phyloP scores from a whole-genome alignment of 2,888 invertebrate species.

The Scaptomyza cyrtandrae region DNA sequence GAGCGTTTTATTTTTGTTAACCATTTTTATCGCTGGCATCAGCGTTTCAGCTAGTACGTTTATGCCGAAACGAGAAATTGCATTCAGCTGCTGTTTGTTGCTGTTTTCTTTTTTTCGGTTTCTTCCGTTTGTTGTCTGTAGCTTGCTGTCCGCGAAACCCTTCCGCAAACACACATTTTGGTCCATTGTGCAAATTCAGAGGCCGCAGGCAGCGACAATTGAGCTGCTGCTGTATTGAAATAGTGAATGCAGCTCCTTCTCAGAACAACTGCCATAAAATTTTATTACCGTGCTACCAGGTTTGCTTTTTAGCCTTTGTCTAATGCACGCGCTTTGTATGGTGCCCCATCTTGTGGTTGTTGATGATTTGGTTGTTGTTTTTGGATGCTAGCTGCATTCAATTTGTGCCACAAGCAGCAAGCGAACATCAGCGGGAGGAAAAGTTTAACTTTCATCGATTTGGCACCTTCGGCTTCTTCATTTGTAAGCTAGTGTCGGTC shows the following conservation, averaged over 20 bases:
- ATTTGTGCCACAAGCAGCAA: not conserved
- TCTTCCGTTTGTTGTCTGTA: slow-evolving; percentile 1
- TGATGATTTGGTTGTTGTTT: not conserved
- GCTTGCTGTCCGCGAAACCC: slow-evolving; percentile 31
- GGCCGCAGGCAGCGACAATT: slow-evolving; percentile 34
- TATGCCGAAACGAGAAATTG: slow-evolving; percentile 56
- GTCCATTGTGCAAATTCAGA: slow-evolving; percentile 48
- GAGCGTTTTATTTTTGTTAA: slow-evolving; percentile 35
- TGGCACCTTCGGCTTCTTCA: slow-evolving; percentile 59
- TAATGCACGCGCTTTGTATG: slow-evolving; percentile 48
- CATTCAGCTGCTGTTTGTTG: slow-evolving; percentile 31
- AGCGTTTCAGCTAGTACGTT: slow-evolving; percentile 42
- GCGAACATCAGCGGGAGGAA: not conserved
- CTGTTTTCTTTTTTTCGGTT: not conserved
- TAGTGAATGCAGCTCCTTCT: slow-evolving; percentile 61
- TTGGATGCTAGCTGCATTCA: not conserved
- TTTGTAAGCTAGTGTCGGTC: slow-evolving; percentile 28
- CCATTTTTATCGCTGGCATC: slow-evolving; percentile 50
- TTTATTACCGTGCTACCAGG: slow-evolving; percentile 81
- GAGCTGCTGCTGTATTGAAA: slow-evolving; percentile 27
- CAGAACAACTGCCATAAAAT: slow-evolving; percentile 77
- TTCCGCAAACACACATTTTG: slow-evolving; percentile 39
- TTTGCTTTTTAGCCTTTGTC: slow-evolving; percentile 62
- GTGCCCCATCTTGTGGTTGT: slow-evolving; percentile 5
- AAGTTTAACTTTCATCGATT: slow-evolving; percentile 38